Evolutionary conservation across 2,888 invertebrate genomes (phyloP), one percentile per base, ranked within the genome.

Genomic region (Cryptosula pallasiana): DNA sequence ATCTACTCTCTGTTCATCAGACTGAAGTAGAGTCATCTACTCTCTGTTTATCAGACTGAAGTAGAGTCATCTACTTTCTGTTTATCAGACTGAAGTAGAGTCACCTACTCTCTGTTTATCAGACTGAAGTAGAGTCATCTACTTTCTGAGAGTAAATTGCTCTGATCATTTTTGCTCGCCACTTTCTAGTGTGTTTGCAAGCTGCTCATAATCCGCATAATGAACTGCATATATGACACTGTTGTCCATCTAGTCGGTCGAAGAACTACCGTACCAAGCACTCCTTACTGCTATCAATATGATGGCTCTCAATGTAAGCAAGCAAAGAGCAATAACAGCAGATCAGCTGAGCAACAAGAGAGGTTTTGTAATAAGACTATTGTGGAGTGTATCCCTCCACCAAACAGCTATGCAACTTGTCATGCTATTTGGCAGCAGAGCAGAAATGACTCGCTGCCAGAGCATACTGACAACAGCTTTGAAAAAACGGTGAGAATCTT

Each of bases 351-450:
- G 57, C 16, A 57, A n/a, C 16, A 23, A 5, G 5, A 5, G 5
- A 13, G n/a, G 5, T 5, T 25, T 57, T 57, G 57, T 25, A 29
- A 27, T 13, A 2, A 5, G 9, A 2, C 2, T 5, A 9, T 32
- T 32, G 5, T 34, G 9, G 9, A 20, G n/a, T 63, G 63, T n/a
- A 25, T 32, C 2, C 5, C 27, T 32, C 34, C 63, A 27, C 29
- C 13, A 2, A 13, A 20, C 13, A 27, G 63, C 13, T 27, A 63
- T 63, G 27, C 32, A 3, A n/a, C 34, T 13, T 63, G 63, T 63
- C 32, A 29, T 27, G 32, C 63, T n/a, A 32, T 63, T 27, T 63
- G 63, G 63, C 25, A 32, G 34, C 63, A 63, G 32, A 63, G 34
- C 5, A 63, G 20, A 13, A 63, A 63, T 32, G 63, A 63, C 32